Evolutionary conservation across 37 sponge, comb jelly and placozoan species (phyloP).

Genomic region (Aphrocallistes beatrix): DNA sequence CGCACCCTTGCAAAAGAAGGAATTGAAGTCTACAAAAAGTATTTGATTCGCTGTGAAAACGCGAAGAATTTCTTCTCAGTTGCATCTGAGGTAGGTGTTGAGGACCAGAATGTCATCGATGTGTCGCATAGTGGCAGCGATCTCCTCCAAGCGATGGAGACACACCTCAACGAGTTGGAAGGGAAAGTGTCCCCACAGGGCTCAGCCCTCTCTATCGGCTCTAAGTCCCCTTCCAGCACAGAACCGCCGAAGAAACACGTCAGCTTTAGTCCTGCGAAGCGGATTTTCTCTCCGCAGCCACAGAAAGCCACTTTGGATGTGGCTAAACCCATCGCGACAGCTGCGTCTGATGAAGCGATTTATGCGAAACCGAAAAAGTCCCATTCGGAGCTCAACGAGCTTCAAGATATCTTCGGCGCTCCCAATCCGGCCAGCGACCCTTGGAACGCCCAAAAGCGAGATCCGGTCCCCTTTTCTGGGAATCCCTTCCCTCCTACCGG

Average conservation of each 20-base stretch:
- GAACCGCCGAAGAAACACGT: not conserved
- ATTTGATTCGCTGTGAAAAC: not conserved
- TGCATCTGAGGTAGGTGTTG: not conserved
- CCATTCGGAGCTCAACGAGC: not conserved
- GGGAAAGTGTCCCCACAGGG: not conserved
- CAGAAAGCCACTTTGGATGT: not conserved
- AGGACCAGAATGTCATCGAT: not conserved
- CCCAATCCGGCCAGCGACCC: not conserved
- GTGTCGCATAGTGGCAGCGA: not conserved
- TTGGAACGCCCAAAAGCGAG: not conserved
- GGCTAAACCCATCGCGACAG: not conserved
- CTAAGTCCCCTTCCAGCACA: not conserved
- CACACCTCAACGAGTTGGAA: not conserved
- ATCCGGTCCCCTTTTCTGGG: not conserved
- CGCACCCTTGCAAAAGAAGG: not conserved
- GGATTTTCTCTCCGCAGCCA: not conserved
- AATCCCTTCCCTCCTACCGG: not conserved
- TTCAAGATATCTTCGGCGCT: not conserved
- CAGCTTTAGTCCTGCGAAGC: not conserved
- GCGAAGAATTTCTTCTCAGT: not conserved
- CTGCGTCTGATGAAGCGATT: not conserved
- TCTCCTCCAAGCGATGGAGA: constrained; percentile 4
- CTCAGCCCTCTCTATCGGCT: not conserved
- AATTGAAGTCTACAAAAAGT: constrained; percentile 1
- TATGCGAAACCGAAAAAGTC: not conserved